Evolutionary conservation across 2,113 vertebrate species (phyloP).

Genomic region (Ornithorhynchus anatinus): DNA sequence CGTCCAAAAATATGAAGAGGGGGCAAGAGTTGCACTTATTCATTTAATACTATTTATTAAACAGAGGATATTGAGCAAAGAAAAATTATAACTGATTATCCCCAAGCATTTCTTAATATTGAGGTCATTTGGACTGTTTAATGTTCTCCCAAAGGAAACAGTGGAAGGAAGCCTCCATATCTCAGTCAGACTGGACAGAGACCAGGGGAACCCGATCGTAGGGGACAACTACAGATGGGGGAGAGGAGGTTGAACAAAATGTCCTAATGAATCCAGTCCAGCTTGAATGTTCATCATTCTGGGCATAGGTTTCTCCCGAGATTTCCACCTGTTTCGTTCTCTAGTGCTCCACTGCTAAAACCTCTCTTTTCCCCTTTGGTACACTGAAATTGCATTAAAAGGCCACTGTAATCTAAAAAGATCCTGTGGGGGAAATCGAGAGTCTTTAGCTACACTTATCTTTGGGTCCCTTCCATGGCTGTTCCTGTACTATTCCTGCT

Average conservation of each 20-base stretch:
- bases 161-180: conserved; percentile 1
- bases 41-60: too few species aligned
- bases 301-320: not conserved
- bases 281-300: not conserved
- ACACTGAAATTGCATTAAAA: too few species aligned
- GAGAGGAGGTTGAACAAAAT: conserved; percentile 26
- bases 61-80: too few species aligned
- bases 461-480: too few species aligned
- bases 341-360: not conserved
- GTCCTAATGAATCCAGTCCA: not conserved
- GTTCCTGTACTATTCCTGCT: not conserved
- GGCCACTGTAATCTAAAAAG: not conserved
- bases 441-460: not conserved
- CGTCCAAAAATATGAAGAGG: too few species aligned
- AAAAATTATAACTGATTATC: conserved; percentile 7
- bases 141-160: conserved; percentile 27
- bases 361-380: too few species aligned
- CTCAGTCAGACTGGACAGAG: conserved; percentile 21
- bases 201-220: not conserved
- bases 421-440: not conserved
- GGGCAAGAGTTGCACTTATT: too few species aligned
- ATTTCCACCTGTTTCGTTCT: not conserved
- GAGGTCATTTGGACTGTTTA: conserved; percentile 32
- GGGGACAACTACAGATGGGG: conserved; percentile 24
- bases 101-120: conserved; percentile 18